Percentiles rank a stretch among this genome's conserved stretches.
phyloP scores from a whole-genome alignment of 2,113 vertebrate species.

The Ranitomeya imitator region DNA sequence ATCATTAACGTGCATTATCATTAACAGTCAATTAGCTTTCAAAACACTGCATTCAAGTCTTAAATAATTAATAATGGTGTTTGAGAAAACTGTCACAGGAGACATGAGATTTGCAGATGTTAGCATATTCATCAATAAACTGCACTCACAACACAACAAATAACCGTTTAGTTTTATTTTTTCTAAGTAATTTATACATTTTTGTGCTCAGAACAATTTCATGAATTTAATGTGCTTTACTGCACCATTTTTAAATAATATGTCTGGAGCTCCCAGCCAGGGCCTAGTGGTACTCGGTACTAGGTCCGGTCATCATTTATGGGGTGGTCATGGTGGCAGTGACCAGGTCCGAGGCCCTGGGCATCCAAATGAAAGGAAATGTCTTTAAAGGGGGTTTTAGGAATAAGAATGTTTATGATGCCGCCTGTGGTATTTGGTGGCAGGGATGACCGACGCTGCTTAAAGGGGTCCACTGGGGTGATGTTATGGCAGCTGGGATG shows the following conservation, averaged over 20 bases:
- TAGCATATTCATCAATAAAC: conserved; percentile 15
- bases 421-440: too few relatives aligned
- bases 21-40: conserved; percentile 30
- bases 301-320: not conserved
- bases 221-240: not conserved
- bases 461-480: too few relatives aligned
- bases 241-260: not conserved
- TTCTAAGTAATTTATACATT: not conserved
- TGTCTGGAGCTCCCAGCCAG: too few relatives aligned
- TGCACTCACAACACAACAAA: not conserved
- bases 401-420: too few relatives aligned
- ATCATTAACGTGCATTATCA: conserved; percentile 22
- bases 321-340: too few relatives aligned
- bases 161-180: not conserved
- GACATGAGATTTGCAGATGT: conserved; percentile 7
- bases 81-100: conserved; percentile 6
- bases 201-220: not conserved
- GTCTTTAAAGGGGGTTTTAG: too few relatives aligned
- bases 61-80: conserved; percentile 48
- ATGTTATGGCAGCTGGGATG: too few relatives aligned
- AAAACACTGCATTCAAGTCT: conserved; percentile 24
- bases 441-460: too few relatives aligned
- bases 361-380: too few relatives aligned
- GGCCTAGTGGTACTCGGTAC: too few relatives aligned
- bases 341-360: too few relatives aligned